Evolutionary conservation across 2,888 invertebrate genomes (phyloP).

Genomic region (Hydrotaea cyrtoneurina): DNA sequence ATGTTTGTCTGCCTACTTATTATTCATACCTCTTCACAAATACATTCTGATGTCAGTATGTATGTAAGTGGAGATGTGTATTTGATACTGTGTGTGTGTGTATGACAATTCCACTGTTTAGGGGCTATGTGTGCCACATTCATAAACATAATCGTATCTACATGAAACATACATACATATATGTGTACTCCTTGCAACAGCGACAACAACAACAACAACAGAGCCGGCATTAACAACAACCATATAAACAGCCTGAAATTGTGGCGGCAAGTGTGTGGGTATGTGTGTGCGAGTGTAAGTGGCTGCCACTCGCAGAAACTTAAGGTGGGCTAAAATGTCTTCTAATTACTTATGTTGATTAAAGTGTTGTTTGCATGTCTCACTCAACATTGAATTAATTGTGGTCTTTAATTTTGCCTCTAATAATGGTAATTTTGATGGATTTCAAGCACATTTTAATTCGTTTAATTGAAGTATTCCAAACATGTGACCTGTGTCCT

Average conservation of each 20-base stretch:
- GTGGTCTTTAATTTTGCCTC: constrained; percentile 44
- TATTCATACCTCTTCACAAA: constrained; percentile 29
- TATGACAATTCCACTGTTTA: constrained; percentile 9
- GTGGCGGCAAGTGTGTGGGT: not conserved
- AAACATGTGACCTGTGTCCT: too few species aligned
- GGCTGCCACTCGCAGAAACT: constrained; percentile 3
- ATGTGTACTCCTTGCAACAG: constrained; percentile 20
- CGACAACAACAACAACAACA: too few species aligned
- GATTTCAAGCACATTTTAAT: constrained; percentile 41
- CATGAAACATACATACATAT: constrained; percentile 12
- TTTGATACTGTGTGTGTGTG: not conserved
- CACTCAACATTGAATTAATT: constrained; percentile 54
- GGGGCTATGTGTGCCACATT: constrained; percentile 3
- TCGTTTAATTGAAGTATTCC: constrained; percentile 37
- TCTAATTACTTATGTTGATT: constrained; percentile 66
- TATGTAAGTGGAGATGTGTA: not conserved
- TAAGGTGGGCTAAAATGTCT: constrained; percentile 53
- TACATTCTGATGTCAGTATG: constrained; percentile 1
- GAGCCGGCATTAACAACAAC: not conserved
- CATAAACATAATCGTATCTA: not conserved
- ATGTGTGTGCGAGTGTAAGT: not conserved
- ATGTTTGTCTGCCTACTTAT: constrained; percentile 40
- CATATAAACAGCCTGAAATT: not conserved
- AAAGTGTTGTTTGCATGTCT: constrained; percentile 63
- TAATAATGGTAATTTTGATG: constrained; percentile 47